Evolutionary conservation across 2,888 invertebrate genomes (phyloP).

Genomic region (Thera obeliscata): DNA sequence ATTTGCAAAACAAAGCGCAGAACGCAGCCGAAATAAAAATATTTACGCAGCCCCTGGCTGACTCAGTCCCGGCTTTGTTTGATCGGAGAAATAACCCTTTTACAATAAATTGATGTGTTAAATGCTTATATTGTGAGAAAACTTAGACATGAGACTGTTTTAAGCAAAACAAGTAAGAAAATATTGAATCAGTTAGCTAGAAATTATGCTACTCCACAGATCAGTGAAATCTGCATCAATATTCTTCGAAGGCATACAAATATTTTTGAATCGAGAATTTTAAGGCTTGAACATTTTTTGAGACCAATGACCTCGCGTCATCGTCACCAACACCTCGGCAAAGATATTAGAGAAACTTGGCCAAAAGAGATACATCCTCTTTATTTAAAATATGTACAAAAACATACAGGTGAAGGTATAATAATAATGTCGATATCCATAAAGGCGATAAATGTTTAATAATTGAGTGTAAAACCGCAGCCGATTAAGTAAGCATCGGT

Average conservation of each 20-base stretch:
- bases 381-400: background rate
- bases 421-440: conserved; percentile 11
- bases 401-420: conserved; percentile 12
- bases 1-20: conserved; percentile 81
- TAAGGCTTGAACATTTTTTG: too few species aligned
- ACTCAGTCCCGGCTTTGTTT: conserved; percentile 78
- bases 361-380: too few species aligned
- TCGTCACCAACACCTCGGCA: too few species aligned
- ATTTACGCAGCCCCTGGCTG: conserved; percentile 75
- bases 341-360: too few species aligned
- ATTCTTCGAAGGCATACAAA: too few species aligned
- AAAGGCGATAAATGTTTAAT: conserved; percentile 14
- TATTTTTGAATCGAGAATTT: too few species aligned
- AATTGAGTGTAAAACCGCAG: conserved; percentile 24
- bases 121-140: background rate
- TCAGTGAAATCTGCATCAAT: too few species aligned
- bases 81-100: conserved; percentile 68
- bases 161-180: background rate
- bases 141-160: background rate
- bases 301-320: too few species aligned
- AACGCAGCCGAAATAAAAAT: conserved; percentile 78
- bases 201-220: background rate
- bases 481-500: conserved; percentile 15
- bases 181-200: background rate
- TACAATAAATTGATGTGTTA: conserved; percentile 68